Conservation (phyloP, 2,888 invertebrate genomes). For the Apodemia duryi region DNA sequence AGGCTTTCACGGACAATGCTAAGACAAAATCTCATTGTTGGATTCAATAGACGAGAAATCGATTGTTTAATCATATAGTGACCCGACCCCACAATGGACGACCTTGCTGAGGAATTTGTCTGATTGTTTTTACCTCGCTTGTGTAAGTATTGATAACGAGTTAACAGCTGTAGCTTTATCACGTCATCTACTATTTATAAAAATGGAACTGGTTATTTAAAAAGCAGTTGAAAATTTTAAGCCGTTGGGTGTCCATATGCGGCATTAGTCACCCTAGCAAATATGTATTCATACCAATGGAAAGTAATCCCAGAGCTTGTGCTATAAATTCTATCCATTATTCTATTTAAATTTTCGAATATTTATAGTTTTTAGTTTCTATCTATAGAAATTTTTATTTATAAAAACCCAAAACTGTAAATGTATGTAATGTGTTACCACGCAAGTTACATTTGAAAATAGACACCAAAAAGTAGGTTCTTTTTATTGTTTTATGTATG, state of each 20-base stretch:
- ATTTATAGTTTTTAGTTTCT: no score
- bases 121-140: conserved; percentile 23
- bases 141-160: conserved; percentile 18
- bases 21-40: conserved; percentile 11
- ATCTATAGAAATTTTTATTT: no score
- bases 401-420: no score
- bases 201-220: conserved; percentile 1
- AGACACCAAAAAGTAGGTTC: no score
- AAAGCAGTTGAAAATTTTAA: not conserved
- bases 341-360: no score
- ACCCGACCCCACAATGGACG: conserved; percentile 17
- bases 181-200: conserved; percentile 7
- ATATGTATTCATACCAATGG: not conserved
- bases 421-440: no score
- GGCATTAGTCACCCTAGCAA: not conserved
- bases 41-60: conserved; percentile 11
- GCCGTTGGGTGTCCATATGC: conserved; percentile 4
- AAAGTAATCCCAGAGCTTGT: no score
- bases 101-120: conserved; percentile 24
- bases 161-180: conserved; percentile 12
- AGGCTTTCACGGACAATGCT: not conserved
- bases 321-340: no score
- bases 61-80: conserved; percentile 18
- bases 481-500: no score
- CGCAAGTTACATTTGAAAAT: no score